Evolutionary conservation across 1,140 invertebrate species (phyloP).

Genomic region (Armadillidium nasatum): DNA sequence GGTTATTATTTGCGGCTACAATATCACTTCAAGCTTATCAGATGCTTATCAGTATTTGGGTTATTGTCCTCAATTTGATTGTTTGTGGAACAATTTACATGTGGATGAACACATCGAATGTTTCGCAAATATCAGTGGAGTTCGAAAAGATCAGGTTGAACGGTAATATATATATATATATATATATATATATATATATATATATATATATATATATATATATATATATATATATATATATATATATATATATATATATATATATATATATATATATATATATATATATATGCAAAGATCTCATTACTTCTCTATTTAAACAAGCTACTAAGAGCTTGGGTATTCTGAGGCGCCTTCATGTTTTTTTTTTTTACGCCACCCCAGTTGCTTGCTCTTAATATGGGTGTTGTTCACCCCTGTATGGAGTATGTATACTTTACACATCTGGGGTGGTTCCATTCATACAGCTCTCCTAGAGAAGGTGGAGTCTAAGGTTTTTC

Average conservation of each 20-base stretch:
- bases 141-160: conserved; percentile 48
- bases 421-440: no score
- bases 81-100: conserved; percentile 75
- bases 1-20: conserved; percentile 66
- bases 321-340: no score
- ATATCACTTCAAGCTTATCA: conserved; percentile 60
- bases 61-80: conserved; percentile 83
- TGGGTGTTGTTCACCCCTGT: no score
- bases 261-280: not conserved
- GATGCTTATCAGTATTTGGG: conserved; percentile 68
- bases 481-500: no score
- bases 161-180: conserved; percentile 29
- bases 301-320: no score
- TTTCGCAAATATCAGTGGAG: conserved; percentile 72
- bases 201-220: not conserved
- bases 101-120: conserved; percentile 73
- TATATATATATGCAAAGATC: not conserved
- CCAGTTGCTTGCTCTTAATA: no score
- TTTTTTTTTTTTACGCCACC: no score
- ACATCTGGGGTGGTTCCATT: no score
- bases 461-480: no score
- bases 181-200: conserved; percentile 39
- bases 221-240: not conserved
- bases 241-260: not conserved
- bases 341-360: no score